Conservation (phyloP, 2,797 vertebrate genomes). For the Setipinna tenuifilis region DNA sequence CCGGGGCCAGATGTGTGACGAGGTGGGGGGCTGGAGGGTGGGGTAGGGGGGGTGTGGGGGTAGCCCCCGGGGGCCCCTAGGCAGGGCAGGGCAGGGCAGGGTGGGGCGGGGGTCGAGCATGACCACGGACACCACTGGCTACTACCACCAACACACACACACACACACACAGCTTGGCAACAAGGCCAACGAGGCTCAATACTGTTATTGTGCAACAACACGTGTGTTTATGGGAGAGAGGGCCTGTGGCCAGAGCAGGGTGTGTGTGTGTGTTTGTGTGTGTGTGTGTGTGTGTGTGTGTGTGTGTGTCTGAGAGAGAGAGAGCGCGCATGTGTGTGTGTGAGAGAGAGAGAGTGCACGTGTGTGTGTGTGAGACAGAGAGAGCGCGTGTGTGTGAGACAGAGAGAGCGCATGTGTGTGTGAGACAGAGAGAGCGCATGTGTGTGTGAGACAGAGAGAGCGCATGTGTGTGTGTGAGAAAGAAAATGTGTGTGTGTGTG, state of each 20-base stretch:
- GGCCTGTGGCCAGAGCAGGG: neutral
- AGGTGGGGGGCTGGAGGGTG: constrained; percentile 61
- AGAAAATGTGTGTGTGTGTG: neutral
- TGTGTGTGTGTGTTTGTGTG: neutral
- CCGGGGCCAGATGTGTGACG: constrained; percentile 75
- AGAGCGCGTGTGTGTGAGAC: no score
- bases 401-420: no score
- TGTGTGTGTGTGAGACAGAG: no score
- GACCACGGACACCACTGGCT: neutral
- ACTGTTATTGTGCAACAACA: constrained; percentile 31
- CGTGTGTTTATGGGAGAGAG: neutral
- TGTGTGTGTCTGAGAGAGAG: neutral
- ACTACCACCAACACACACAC: neutral
- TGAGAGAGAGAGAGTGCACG: no score
- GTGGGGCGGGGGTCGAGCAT: neutral
- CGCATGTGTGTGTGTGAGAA: neutral
- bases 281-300: neutral
- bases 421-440: no score
- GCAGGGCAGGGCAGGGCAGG: neutral
- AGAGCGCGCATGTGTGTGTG: no score
- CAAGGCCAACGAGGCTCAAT: neutral
- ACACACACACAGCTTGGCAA: neutral
- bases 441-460: no score
- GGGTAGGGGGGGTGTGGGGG: neutral
- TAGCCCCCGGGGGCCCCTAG: neutral